Evolutionary conservation across 2,797 vertebrate species (phyloP).

Genomic region (Syncerus caffer): DNA sequence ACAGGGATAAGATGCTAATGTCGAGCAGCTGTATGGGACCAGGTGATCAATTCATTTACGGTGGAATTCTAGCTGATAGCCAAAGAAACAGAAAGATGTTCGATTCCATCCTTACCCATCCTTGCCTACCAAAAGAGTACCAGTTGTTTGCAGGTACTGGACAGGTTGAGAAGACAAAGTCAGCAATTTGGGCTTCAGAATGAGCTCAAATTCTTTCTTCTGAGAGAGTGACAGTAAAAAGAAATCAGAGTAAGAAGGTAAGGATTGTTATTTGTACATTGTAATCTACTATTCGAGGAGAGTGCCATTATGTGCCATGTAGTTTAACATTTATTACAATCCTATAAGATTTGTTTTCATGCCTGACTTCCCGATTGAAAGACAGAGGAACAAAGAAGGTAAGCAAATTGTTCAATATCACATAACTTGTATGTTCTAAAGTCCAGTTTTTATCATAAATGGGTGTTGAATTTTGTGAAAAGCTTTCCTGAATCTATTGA

Average conservation of each 20-base stretch:
- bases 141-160: not conserved
- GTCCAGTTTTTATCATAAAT: not conserved
- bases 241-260: not conserved
- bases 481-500: not conserved
- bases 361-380: not conserved
- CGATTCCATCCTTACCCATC: rapidly evolving
- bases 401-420: not conserved
- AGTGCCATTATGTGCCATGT: not conserved
- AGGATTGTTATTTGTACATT: not conserved
- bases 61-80: not conserved
- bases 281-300: not conserved
- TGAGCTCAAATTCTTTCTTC: not conserved
- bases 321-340: not conserved
- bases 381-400: not conserved
- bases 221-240: not conserved
- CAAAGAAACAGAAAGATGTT: not conserved
- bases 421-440: not conserved
- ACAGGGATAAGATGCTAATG: not conserved
- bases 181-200: not conserved
- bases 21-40: rapidly evolving
- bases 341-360: not conserved
- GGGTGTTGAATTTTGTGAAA: not conserved
- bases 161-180: not conserved
- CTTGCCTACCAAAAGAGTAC: not conserved
- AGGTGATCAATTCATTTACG: not conserved